Base-by-base conservation (phyloP, 92 coral and sea anemone genomes). In the Virgularia gustaviana region DNA sequence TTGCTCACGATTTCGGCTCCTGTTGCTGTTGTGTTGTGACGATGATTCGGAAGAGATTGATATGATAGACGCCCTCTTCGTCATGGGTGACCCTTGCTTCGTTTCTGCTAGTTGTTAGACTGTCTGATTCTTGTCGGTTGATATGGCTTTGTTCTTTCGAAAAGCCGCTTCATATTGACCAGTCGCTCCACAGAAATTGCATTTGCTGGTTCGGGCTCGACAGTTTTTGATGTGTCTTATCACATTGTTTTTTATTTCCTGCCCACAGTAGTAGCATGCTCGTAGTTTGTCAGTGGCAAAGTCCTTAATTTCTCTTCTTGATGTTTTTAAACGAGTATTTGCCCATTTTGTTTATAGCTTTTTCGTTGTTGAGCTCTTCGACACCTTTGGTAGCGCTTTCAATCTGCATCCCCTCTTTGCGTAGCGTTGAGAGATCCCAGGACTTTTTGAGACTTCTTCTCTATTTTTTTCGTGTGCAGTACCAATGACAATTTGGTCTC, bases 11-110 rank as follows among this genome's bases (percentile, higher is more conserved):
- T 15, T 51, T 19, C 22, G 16, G 19, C 58, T 51, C 8, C 23
- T 19, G 58, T n/a, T 51, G 58, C 9, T 51, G 58, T 51, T 51
- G 58, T 8, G 22, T 51, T 28, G 16, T 51, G n/a, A n/a, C 58
- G 16, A 28, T 51, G 23, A 51, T 19, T 51, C 9, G 16, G 22
- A 51, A 51, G 9, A 51, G 16, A 51, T 51, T 7, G 23, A 51
- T 41, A n/a, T 41, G 9, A 41, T 41, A 41, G n/a, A 41, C 47
- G n/a, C n/a, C 47, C 9, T 41, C 47, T n/a, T 41, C 47, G 9
- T 41, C 9, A 41, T 9, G n/a, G n/a, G n/a, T n/a, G n/a, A n/a
- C n/a, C n/a, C n/a, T n/a, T n/a, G n/a, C n/a, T n/a, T 41, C n/a
- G 47, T 41, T 41, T n/a, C n/a, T 9, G 47, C 9, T 41, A n/a